Conservation (phyloP, 2,888 invertebrate genomes). For the Metacarcinus magister region DNA sequence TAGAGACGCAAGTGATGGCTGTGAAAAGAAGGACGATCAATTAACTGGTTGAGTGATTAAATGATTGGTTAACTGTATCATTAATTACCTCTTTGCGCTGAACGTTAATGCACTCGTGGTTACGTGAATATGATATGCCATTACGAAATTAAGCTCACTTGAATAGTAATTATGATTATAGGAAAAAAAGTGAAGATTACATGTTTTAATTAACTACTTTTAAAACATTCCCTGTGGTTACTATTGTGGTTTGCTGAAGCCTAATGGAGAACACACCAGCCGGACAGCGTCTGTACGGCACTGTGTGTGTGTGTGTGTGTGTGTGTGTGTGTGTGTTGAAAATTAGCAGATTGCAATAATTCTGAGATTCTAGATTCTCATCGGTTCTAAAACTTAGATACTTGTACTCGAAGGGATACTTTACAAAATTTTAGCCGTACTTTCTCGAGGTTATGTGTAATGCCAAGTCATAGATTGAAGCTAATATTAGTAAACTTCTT, state of each 20-base stretch:
- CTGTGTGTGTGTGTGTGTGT: background rate
- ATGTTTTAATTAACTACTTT: background rate
- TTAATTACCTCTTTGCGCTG: background rate
- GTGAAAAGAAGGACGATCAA: background rate
- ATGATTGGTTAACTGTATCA: background rate
- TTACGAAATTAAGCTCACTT: background rate
- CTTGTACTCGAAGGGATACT: background rate
- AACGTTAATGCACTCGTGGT: background rate
- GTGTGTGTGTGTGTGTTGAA: background rate
- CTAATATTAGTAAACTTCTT: background rate
- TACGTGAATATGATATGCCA: background rate
- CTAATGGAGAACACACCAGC: slow-evolving; percentile 30
- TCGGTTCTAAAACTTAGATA: too few relatives aligned
- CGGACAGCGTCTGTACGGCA: background rate
- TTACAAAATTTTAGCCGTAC: background rate
- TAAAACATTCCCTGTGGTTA: background rate
- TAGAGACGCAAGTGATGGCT: background rate
- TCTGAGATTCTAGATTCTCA: too few relatives aligned
- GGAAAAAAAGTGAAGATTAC: background rate
- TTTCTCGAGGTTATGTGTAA: background rate
- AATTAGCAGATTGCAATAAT: too few relatives aligned
- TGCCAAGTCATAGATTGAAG: background rate
- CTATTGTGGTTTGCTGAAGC: slow-evolving; percentile 26
- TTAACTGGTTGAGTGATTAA: background rate
- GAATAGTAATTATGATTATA: background rate